phyloP scores from a whole-genome alignment of 2,797 vertebrate genomes.

The Enteromius mattozi region DNA sequence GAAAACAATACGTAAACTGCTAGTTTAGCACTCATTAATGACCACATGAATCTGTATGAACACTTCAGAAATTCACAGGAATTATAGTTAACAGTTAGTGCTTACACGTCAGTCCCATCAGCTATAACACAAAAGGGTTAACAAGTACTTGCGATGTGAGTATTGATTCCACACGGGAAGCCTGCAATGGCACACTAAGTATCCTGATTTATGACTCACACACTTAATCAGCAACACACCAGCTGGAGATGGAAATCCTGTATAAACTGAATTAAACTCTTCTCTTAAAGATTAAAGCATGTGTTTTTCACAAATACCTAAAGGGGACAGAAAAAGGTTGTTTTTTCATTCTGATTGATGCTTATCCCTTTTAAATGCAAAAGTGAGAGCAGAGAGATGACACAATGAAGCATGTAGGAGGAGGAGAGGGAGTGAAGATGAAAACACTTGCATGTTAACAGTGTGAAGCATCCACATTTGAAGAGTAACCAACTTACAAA shows the following conservation, averaged over 20 bases:
- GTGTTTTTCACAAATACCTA: background rate
- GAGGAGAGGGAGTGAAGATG: constrained; percentile 26
- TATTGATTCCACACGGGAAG: constrained; percentile 16
- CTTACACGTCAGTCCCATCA: background rate
- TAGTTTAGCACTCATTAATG: background rate
- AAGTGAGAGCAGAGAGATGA: constrained; percentile 22
- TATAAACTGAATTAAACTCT: background rate
- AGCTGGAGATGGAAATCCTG: constrained; percentile 19
- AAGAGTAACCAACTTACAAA: constrained; percentile 21
- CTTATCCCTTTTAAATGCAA: constrained; percentile 38
- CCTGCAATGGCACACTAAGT: background rate
- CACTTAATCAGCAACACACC: constrained; percentile 6
- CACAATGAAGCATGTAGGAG: constrained; percentile 37
- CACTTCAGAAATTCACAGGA: background rate
- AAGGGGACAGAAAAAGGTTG: background rate
- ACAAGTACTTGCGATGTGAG: constrained; percentile 10
- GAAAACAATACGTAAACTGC: background rate
- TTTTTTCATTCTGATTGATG: background rate
- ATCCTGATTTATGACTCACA: constrained; percentile 19
- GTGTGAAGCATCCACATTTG: constrained; percentile 22
- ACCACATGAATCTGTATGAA: background rate
- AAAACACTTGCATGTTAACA: constrained; percentile 28
- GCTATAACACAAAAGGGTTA: constrained; percentile 1
- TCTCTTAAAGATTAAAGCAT: background rate
- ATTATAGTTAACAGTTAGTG: background rate